A percentile compares a stretch with the other conserved stretches of the same genome.
These are phyloP conservation scores for Spinus olivaceus DNA, from an alignment of 2,797 vertebrate genomes.

Conservation along the genomic window DNA sequence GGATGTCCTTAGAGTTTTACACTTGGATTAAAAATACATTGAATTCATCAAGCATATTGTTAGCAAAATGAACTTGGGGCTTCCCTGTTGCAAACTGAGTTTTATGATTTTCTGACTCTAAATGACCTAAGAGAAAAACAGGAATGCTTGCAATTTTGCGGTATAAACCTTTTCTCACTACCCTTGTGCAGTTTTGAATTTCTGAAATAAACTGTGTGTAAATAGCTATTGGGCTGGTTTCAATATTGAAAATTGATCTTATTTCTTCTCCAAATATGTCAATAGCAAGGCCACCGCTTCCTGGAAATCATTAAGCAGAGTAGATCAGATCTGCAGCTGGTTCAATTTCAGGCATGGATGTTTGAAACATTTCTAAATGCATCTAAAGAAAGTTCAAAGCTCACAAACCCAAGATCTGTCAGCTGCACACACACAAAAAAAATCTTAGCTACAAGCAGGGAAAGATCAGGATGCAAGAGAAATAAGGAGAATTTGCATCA, in stretches of 20 bases:
- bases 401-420: background rate
- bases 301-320: constrained; percentile 37
- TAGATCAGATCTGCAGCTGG: background rate
- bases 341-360: background rate
- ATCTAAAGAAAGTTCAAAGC: constrained; percentile 13
- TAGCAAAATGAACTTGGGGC: constrained; percentile 56
- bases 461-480: constrained; percentile 19
- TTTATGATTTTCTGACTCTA: constrained; percentile 55
- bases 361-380: constrained; percentile 8
- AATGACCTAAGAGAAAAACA: constrained; percentile 52
- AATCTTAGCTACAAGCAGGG: background rate
- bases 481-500: constrained; percentile 37
- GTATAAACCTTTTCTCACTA: background rate
- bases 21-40: constrained; percentile 66
- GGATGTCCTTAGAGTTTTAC: constrained; percentile 62
- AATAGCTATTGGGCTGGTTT: constrained; percentile 18
- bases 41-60: constrained; percentile 60
- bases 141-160: constrained; percentile 6
- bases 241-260: constrained; percentile 36
- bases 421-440: background rate
- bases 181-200: background rate
- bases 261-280: constrained; percentile 47
- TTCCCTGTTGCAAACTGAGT: constrained; percentile 39
- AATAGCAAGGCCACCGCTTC: constrained; percentile 30
- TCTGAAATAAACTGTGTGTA: constrained; percentile 12